phyloP scores from a whole-genome alignment of 2,113 vertebrate species.

The Ia io region DNA sequence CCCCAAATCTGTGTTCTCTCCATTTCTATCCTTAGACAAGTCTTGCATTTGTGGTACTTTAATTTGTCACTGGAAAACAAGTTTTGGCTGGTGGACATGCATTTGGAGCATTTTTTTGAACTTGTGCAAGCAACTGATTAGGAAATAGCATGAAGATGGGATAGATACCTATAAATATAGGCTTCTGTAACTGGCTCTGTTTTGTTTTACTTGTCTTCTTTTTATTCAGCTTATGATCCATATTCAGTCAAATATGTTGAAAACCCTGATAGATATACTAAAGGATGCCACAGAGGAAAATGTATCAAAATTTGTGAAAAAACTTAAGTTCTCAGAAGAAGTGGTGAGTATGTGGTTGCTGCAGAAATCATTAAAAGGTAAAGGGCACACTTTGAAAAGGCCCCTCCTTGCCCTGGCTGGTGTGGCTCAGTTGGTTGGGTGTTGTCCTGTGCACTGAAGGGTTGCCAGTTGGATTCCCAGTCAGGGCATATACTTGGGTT shows the following conservation, averaged over 20 bases:
- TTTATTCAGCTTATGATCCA: slow-evolving; percentile 86
- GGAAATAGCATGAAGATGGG: background rate
- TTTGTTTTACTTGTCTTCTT: slow-evolving; percentile 26
- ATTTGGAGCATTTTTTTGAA: background rate
- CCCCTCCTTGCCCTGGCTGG: background rate
- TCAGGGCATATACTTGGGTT: background rate
- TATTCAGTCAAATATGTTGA: slow-evolving; percentile 80
- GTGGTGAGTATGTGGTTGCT: slow-evolving; percentile 85
- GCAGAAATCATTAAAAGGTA: background rate
- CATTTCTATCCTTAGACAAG: background rate
- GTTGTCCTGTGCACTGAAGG: background rate
- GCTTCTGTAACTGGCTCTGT: background rate
- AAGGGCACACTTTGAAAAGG: background rate
- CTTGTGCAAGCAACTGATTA: background rate
- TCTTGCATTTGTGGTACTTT: background rate
- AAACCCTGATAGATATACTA: slow-evolving; percentile 81
- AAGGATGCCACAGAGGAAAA: slow-evolving; percentile 74
- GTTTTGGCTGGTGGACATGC: background rate
- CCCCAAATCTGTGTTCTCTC: background rate
- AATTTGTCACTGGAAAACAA: background rate
- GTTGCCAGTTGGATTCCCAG: background rate
- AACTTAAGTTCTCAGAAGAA: slow-evolving; percentile 85
- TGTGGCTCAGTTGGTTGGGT: background rate
- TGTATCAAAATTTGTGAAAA: slow-evolving; percentile 87
- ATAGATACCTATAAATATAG: background rate